A percentile compares a stretch with the other conserved stretches of the same genome.
These are phyloP conservation scores for Gila robusta DNA, from an alignment of 2,797 vertebrate species.

Conservation along the genomic window DNA sequence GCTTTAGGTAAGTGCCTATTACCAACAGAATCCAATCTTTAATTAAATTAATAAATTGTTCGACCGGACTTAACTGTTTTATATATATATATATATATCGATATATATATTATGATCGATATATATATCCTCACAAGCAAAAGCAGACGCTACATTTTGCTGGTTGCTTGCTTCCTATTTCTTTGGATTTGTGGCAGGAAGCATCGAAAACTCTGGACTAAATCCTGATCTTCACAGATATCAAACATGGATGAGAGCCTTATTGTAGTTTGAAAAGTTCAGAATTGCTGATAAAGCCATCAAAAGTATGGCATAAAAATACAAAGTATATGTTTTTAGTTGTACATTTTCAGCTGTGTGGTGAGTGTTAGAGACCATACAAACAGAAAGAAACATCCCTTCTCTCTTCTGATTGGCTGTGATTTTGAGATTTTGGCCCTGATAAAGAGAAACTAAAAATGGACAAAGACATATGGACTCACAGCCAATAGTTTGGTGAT, in stretches of 20 bases:
- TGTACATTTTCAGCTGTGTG: not conserved
- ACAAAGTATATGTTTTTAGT: not conserved
- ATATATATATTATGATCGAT: too few species aligned
- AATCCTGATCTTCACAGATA: not conserved
- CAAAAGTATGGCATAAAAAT: not conserved
- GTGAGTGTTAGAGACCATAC: not conserved
- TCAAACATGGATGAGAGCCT: not conserved
- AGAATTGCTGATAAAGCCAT: not conserved
- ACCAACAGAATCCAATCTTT: too few species aligned
- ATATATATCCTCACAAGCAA: not conserved
- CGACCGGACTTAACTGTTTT: too few species aligned
- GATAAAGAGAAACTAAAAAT: not conserved
- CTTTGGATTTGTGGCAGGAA: not conserved
- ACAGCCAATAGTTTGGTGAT: conserved; percentile 93
- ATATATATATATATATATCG: too few species aligned
- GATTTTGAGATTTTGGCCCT: not conserved
- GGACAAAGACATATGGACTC: conserved; percentile 66
- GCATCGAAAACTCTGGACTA: not conserved
- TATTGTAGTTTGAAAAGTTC: not conserved
- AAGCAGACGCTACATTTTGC: not conserved
- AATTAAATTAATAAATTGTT: too few species aligned
- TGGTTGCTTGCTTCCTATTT: not conserved
- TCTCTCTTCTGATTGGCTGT: not conserved
- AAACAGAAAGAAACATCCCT: not conserved
- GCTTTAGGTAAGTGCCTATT: too few species aligned